Conservation (phyloP, 2,113 vertebrate species). For the Diphyllodes magnificus region DNA sequence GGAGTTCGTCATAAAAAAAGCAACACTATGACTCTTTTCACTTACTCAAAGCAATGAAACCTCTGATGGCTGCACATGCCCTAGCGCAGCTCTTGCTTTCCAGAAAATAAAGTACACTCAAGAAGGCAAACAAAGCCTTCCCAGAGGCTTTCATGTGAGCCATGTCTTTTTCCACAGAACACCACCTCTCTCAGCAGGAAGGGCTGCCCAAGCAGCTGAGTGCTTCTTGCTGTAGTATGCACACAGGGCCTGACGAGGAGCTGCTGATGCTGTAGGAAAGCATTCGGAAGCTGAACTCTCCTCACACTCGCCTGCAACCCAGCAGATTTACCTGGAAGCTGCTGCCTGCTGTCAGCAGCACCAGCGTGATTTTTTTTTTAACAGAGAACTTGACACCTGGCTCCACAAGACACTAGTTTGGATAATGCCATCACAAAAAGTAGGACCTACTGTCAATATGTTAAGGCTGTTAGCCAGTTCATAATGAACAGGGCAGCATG, state of each 20-base stretch:
- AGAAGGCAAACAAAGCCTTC: neutral
- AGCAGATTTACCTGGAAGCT: neutral
- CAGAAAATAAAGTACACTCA: neutral
- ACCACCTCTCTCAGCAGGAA: neutral
- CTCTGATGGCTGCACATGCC: accelerated
- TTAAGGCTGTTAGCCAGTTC: neutral
- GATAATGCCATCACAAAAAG: neutral
- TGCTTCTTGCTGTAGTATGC: neutral
- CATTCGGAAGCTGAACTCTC: accelerated
- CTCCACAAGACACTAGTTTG: neutral
- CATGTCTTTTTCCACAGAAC: neutral
- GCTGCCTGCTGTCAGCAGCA: neutral
- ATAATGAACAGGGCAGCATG: accelerated
- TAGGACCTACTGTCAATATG: neutral
- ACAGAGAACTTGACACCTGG: neutral
- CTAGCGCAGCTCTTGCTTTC: neutral
- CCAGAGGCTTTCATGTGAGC: neutral
- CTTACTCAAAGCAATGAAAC: neutral
- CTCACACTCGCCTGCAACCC: accelerated
- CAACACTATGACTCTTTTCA: neutral
- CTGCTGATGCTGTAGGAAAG: neutral
- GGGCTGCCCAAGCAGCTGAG: neutral
- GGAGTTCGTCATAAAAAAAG: neutral
- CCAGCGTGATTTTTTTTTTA: no score
- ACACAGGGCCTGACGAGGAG: neutral